These are phyloP conservation scores for Caenorhabditis briggsae DNA, from an alignment of 1,140 invertebrate species.

Conservation along the genomic window DNA sequence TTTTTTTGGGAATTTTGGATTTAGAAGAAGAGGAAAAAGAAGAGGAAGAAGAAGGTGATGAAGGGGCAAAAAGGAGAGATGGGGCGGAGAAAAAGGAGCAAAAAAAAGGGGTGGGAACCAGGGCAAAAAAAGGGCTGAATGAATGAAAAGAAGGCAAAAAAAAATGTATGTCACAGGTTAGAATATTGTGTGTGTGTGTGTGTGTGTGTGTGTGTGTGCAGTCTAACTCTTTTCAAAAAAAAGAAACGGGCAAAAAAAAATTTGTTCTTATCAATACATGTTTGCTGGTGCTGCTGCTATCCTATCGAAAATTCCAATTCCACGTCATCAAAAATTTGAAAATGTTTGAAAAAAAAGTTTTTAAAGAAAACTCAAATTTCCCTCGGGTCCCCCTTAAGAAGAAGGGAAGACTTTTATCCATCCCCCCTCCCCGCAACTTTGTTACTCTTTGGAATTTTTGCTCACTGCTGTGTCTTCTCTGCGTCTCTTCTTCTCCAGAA, in stretches of 20 bases:
- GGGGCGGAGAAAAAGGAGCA: neutral
- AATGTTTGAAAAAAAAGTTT: too few species aligned
- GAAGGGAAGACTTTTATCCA: too few species aligned
- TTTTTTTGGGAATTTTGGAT: neutral
- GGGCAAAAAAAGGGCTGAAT: neutral
- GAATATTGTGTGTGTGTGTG: constrained; percentile 9
- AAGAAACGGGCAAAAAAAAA: too few species aligned
- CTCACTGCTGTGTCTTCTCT: neutral
- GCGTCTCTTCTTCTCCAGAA: neutral
- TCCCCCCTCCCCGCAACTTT: too few species aligned
- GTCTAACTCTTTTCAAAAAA: neutral
- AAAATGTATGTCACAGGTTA: constrained; percentile 31
- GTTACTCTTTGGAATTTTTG: too few species aligned
- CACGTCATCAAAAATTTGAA: too few species aligned
- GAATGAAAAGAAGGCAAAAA: neutral
- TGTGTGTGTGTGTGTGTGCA: neutral
- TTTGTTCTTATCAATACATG: too few species aligned
- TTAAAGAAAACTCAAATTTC: too few species aligned
- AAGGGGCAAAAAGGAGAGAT: neutral
- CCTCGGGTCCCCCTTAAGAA: too few species aligned
- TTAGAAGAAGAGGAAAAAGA: neutral
- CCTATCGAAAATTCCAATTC: too few species aligned
- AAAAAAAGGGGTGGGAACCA: neutral
- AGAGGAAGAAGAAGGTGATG: neutral
- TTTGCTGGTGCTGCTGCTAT: too few species aligned